Evolutionary conservation across 2,113 vertebrate genomes (phyloP), one percentile per base, ranked within the genome.

Genomic region (Gobius niger): DNA sequence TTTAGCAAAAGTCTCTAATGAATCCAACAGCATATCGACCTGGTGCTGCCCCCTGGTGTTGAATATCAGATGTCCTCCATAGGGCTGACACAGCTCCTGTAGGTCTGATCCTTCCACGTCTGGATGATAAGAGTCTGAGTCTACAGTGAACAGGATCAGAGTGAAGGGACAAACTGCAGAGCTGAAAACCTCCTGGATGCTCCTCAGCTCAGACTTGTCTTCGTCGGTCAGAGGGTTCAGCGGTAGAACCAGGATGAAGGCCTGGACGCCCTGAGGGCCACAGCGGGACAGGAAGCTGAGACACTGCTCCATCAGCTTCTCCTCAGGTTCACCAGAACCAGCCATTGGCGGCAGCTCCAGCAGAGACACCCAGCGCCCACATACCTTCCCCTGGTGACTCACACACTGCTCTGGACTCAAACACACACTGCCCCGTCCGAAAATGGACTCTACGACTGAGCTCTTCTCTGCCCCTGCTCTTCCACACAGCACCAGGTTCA

Each of bases 191-290:
- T 50, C 40, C 16, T 56, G 74, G 47, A 85, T 76, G 70, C 19
- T 67, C 59, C 80, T 19, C 15, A 83, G 42, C 69, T 87, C 83
- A 24, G 16, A 41, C 67, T 74, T 73, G 76, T 87, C 78, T 52
- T 82, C 76, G 1, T 69, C 50, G 42, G 50, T 69, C 2, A 65
- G 65, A 5, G 67, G 34, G 68, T 14, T 64, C 24, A 78, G 18
- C 0, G 82, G 76, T 47, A 70, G 53, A 24, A 87, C 81, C 67
- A 80, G 50, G 64, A 80, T 15, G 0, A 85, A 85, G 53, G 69
- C 76, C 5, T 87, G 52, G 52, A 81, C 60, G 1, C 76, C 78
- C n/a, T 75, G 66, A 15, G 71, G 73, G 5, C 57, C 68, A 83
- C 60, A 79, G 57, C 80, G 78, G 24, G 71, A 73, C 60, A 85